Evolutionary conservation across 1,140 invertebrate species (phyloP).

Genomic region (Pogonomyrmex barbatus): DNA sequence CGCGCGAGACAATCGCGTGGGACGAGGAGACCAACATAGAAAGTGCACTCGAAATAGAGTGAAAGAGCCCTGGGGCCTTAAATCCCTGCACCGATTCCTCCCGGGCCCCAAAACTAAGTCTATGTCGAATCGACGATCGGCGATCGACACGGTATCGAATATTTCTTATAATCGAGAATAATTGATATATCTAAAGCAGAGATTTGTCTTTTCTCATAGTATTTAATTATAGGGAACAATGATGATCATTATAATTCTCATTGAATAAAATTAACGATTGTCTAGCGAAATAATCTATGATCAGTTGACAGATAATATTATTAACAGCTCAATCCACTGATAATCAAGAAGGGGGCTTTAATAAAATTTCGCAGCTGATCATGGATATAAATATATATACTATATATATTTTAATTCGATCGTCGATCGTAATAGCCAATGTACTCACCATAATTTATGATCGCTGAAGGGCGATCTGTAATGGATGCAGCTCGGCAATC

Average conservation of each 20-base stretch:
- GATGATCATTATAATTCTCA: slow-evolving; percentile 27
- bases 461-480: slow-evolving; percentile 18
- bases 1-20: slow-evolving; percentile 68
- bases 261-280: slow-evolving; percentile 5
- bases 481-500: slow-evolving; percentile 15
- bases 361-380: slow-evolving; percentile 27
- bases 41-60: slow-evolving; percentile 67
- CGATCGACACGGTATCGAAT: slow-evolving; percentile 38
- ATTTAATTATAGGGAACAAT: slow-evolving; percentile 40
- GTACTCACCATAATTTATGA: slow-evolving; percentile 17
- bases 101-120: slow-evolving; percentile 76
- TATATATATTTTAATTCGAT: slow-evolving; percentile 24
- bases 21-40: slow-evolving; percentile 57
- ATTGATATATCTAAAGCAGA: neutral
- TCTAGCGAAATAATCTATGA: slow-evolving; percentile 12
- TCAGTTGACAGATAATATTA: slow-evolving; percentile 19
- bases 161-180: slow-evolving; percentile 24
- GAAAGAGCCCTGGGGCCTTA: slow-evolving; percentile 83
- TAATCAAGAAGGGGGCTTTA: slow-evolving; percentile 26
- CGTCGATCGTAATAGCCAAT: slow-evolving; percentile 36
- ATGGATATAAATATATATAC: neutral
- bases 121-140: slow-evolving; percentile 44
- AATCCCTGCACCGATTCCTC: slow-evolving; percentile 82
- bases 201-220: slow-evolving; percentile 27
- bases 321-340: slow-evolving; percentile 7